Percentiles rank a stretch among this genome's conserved stretches.
phyloP scores from a whole-genome alignment of 2,113 vertebrate species.

The Triplophysa rosa region DNA sequence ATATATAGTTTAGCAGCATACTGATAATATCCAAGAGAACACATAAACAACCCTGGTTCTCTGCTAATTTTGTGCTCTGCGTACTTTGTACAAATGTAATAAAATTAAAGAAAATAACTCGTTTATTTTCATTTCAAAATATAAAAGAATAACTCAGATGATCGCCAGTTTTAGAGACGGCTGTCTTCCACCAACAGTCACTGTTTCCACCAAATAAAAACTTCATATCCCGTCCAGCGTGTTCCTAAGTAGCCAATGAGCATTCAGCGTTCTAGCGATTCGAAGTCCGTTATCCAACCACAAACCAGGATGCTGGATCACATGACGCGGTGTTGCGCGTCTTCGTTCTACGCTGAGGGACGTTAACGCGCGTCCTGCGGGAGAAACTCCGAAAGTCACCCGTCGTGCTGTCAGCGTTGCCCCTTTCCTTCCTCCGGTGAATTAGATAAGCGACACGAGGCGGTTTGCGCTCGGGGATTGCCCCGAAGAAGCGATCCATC shows the following conservation, averaged over 20 bases:
- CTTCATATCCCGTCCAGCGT: slow-evolving; percentile 51
- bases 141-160: not conserved
- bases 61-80: not conserved
- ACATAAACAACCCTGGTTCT: too few relatives aligned
- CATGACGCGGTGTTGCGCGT: slow-evolving; percentile 42
- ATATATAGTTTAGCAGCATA: too few relatives aligned
- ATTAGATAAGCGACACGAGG: slow-evolving; percentile 26
- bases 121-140: too few relatives aligned
- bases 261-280: not conserved
- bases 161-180: not conserved
- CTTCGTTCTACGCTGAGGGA: slow-evolving; percentile 14
- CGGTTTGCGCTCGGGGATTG: slow-evolving; percentile 57
- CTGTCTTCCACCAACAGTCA: not conserved
- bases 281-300: slow-evolving; percentile 61
- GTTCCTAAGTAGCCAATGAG: slow-evolving; percentile 57
- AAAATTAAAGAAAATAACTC: too few relatives aligned
- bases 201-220: not conserved
- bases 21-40: too few relatives aligned
- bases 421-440: slow-evolving; percentile 29
- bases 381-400: slow-evolving; percentile 35
- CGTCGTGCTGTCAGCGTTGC: slow-evolving; percentile 31
- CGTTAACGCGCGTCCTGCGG: slow-evolving; percentile 21
- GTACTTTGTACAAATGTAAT: not conserved
- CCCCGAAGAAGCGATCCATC: slow-evolving; percentile 66
- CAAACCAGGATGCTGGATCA: slow-evolving; percentile 46